Percentiles rank a stretch among this genome's conserved stretches.
phyloP scores from a whole-genome alignment of 2,113 vertebrate genomes.

The Caretta caretta region DNA sequence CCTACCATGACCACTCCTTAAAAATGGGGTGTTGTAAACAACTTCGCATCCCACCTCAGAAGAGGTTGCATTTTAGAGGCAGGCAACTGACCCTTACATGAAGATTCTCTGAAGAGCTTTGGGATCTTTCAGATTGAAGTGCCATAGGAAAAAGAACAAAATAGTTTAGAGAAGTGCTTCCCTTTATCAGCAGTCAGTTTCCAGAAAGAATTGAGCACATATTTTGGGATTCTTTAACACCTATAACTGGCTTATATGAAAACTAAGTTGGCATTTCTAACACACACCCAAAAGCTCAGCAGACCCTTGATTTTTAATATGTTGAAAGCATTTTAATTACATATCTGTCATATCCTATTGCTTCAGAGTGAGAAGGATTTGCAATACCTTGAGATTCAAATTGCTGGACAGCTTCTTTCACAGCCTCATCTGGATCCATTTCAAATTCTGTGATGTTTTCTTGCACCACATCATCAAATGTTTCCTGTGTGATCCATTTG shows the following conservation, averaged over 20 bases:
- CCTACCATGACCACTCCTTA: background rate
- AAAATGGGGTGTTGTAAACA: background rate
- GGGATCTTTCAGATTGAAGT: background rate
- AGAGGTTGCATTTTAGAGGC: background rate
- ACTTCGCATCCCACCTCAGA: background rate
- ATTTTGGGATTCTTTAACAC: background rate
- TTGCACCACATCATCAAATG: slow-evolving; percentile 90
- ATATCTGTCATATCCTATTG: fast-evolving
- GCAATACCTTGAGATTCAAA: slow-evolving; percentile 93
- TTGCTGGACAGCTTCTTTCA: slow-evolving; percentile 91
- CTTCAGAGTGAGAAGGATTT: fast-evolving
- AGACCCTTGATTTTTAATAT: background rate
- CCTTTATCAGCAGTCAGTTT: background rate
- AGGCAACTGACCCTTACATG: fast-evolving
- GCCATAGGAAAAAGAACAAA: background rate
- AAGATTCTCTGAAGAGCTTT: background rate
- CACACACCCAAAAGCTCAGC: background rate
- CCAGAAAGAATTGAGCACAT: background rate
- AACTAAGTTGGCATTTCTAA: background rate
- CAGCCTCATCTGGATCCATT: slow-evolving; percentile 89
- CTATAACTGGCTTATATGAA: background rate
- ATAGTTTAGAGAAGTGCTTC: background rate
- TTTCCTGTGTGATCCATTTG: slow-evolving; percentile 91
- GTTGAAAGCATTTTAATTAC: background rate
- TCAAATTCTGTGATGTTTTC: slow-evolving; percentile 94